Base-by-base conservation (phyloP, 2,888 invertebrate genomes). In the Pseudanteris insignis region DNA sequence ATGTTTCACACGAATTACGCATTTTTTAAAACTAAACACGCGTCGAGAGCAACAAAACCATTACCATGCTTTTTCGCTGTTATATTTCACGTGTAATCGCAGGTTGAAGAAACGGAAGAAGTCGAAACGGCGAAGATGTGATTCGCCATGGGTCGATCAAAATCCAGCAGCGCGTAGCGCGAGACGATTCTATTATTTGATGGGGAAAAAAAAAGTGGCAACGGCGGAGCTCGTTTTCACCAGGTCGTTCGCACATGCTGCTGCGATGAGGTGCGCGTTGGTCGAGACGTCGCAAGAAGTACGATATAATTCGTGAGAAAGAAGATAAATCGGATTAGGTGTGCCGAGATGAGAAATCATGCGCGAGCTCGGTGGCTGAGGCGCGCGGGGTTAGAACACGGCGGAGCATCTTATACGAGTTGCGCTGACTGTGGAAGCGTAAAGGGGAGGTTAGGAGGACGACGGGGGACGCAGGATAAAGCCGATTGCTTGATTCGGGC, bases 341-440 rank as follows among this genome's bases (percentile, higher is more conserved):
- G 60, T 32, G 59, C 32, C 38, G 6, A 40, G 60, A 67, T 68
- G 67, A 70, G 67, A 66, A 69, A 70, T 69, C 67, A 66, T 66
- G 58, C 62, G 63, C 67, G 63, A 64, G 64, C 64, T 43, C 24
- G 33, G 26, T 30, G 38, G 43, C 44, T 18, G 60, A 38, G 41
- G 47, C 47, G 40, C 18, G 50, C 48, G 43, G 54, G 33, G 38
- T 43, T 10, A n/a, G n/a, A n/a, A n/a, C n/a, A n/a, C n/a, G n/a
- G n/a, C n/a, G n/a, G 54, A 50, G 28, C 33, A 34, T 29, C 48
- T 54, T 50, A 34, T 36, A 40, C 38, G 54, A 54, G 48, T n/a
- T n/a, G n/a, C 48, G 40, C 34, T 37, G 51, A 48, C 55, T 41
- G 48, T 47, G 57, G 53, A 58, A 57, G 48, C 58, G 58, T 59